Conservation (phyloP, 2,113 vertebrate genomes). For the Pollachius pollachius region DNA sequence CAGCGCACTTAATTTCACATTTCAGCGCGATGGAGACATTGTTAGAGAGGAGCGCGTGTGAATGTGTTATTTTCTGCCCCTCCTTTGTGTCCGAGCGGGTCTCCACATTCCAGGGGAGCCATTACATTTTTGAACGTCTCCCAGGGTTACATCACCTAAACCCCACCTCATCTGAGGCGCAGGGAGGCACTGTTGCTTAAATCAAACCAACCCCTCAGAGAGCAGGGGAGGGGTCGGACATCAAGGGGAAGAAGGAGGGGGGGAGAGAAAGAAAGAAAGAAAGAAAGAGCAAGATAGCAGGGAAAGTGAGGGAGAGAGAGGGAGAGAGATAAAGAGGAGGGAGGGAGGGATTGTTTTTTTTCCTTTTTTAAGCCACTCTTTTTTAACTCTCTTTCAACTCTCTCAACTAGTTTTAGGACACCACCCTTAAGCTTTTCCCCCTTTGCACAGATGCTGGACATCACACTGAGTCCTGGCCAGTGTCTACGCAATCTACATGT, state of each 20-base stretch:
- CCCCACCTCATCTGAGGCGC: slow-evolving; percentile 47
- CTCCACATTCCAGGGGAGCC: slow-evolving; percentile 1
- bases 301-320: not conserved
- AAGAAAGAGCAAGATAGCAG: not conserved
- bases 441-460: not conserved
- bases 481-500: too few relatives aligned
- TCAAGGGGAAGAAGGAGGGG: slow-evolving; percentile 21
- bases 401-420: not conserved
- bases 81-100: not conserved
- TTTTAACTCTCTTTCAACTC: too few relatives aligned
- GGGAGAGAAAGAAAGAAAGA: slow-evolving; percentile 2
- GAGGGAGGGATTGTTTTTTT: too few relatives aligned
- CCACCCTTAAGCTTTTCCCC: not conserved
- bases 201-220: slow-evolving; percentile 49
- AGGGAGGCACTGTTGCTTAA: slow-evolving; percentile 56
- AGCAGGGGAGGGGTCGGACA: slow-evolving; percentile 13
- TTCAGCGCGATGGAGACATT: too few relatives aligned
- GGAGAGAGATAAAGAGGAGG: not conserved
- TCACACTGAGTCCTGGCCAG: not conserved
- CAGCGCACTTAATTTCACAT: too few relatives aligned
- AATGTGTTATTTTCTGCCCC: too few relatives aligned
- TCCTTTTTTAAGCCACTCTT: too few relatives aligned
- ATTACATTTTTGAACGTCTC: slow-evolving; percentile 40
- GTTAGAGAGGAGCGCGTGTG: too few relatives aligned
- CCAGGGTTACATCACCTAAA: slow-evolving; percentile 59